These are phyloP conservation scores for Calameuta filiformis DNA, from an alignment of 2,888 invertebrate species.

Conservation along the genomic window DNA sequence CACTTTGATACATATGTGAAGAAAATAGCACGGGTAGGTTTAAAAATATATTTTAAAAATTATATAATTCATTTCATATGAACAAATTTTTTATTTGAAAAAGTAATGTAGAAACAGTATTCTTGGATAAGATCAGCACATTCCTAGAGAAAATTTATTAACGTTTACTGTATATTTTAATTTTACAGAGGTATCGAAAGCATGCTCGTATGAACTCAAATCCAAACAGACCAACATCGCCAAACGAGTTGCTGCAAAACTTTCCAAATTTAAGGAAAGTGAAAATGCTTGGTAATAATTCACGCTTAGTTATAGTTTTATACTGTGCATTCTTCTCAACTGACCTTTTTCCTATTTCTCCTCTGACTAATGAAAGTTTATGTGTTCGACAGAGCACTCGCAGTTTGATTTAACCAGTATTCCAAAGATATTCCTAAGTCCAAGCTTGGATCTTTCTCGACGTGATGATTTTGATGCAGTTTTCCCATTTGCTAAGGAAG, in stretches of 20 bases:
- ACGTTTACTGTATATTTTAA: constrained; percentile 24
- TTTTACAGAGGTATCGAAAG: constrained; percentile 66
- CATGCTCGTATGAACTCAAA: constrained; percentile 65
- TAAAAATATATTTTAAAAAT: background rate
- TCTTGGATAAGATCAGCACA: background rate
- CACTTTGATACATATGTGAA: constrained; percentile 91
- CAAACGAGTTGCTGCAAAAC: constrained; percentile 62
- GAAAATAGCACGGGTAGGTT: constrained; percentile 72
- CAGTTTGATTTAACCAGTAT: constrained; percentile 74
- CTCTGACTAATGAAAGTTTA: background rate
- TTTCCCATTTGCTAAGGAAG: constrained; percentile 75
- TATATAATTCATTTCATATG: background rate
- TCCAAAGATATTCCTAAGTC: constrained; percentile 87
- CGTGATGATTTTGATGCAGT: constrained; percentile 86
- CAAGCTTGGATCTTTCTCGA: constrained; percentile 82
- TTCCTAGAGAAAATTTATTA: background rate
- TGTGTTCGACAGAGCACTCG: constrained; percentile 55
- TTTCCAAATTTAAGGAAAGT: constrained; percentile 65
- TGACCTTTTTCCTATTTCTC: background rate
- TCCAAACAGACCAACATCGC: constrained; percentile 54
- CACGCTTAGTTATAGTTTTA: background rate
- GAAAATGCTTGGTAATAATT: constrained; percentile 61
- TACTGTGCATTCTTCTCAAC: background rate
- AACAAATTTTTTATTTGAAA: background rate
- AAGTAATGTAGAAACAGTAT: background rate